Percentiles rank a stretch among this genome's conserved stretches.
Evolutionary conservation across 2,797 vertebrate species (phyloP).

Genomic region (Salarias fasciatus): DNA sequence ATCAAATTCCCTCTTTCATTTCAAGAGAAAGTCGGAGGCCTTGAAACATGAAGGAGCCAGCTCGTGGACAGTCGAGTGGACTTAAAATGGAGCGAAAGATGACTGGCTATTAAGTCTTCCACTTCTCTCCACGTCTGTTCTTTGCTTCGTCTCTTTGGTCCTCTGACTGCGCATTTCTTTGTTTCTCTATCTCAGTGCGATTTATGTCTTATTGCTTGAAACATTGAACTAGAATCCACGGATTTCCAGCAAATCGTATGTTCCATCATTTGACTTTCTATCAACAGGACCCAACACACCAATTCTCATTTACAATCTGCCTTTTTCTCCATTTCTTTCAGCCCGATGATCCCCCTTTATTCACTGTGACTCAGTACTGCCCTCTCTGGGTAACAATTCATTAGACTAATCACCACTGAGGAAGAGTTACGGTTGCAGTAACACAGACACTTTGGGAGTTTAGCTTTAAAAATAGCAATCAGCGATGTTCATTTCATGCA

Average conservation of each 20-base stretch:
- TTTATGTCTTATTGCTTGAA: constrained; percentile 35
- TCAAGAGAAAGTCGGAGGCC: constrained; percentile 49
- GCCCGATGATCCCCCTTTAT: too few relatives aligned
- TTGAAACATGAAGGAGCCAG: constrained; percentile 33
- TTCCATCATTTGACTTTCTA: constrained; percentile 26
- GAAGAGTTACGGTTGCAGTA: too few relatives aligned
- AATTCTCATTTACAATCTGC: too few relatives aligned
- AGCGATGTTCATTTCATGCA: too few relatives aligned
- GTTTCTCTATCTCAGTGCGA: constrained; percentile 14
- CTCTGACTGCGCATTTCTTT: constrained; percentile 7
- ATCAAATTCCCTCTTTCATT: constrained; percentile 45
- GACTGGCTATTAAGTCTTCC: constrained; percentile 37
- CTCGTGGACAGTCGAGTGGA: constrained; percentile 6
- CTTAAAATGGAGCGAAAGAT: constrained; percentile 46
- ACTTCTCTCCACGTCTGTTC: constrained; percentile 4
- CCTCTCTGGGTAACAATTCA: too few relatives aligned
- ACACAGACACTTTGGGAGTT: too few relatives aligned
- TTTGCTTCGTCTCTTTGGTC: constrained; percentile 13
- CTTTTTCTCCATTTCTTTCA: too few relatives aligned
- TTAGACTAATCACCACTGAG: too few relatives aligned
- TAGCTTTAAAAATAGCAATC: too few relatives aligned
- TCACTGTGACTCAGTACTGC: too few relatives aligned
- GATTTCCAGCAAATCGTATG: constrained; percentile 45
- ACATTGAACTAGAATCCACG: constrained; percentile 27
- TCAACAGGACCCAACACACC: too few relatives aligned